Evolutionary conservation across 2,888 invertebrate genomes (phyloP), one percentile per base, ranked within the genome.

Genomic region (Apodemia duryi): DNA sequence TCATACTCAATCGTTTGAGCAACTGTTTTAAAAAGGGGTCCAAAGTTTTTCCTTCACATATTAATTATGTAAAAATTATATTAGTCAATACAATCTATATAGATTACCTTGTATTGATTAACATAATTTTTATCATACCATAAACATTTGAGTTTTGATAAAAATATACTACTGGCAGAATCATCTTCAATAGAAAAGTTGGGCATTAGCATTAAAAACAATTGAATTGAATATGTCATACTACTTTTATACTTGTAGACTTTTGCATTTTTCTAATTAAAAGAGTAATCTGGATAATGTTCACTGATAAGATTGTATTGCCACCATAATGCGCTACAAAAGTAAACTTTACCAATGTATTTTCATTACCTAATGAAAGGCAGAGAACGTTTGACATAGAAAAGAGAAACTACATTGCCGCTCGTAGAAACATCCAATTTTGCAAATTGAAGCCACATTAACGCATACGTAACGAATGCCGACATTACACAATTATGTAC

Each of bases 361-460:
- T 74, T 71, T 71, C 71, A 74, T 73, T 74, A 73, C 73, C 71
- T 74, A 73, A 74, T 73, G 73, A 72, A 73, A 73, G 67, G 68
- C 71, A 69, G 69, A 72, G 74, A 72, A 70, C 68, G 72, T 74
- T 72, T 72, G 70, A 72, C 71, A 70, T 69, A 70, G 72, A 71
- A 80, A 78, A 78, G 79, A 79, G 71, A 68, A 73, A 69, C 70
- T 70, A 69, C 68, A 77, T 76, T 67, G 66, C 70, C 69, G 69
- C 74, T 73, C 76, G 77, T 76, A 78, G 73, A 71, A 76, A 74
- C 76, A 75, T 81, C 80, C 80, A 80, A 85, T 85, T 81, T 84
- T 75, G 77, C 78, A 84, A 85, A 84, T 82, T 82, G 81, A 79
- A 79, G 77, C 77, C 78, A 77, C 77, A 78, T 79, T 77, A 80